Evolutionary conservation across 1,140 invertebrate species (phyloP).

Genomic region (Heterodera schachtii): DNA sequence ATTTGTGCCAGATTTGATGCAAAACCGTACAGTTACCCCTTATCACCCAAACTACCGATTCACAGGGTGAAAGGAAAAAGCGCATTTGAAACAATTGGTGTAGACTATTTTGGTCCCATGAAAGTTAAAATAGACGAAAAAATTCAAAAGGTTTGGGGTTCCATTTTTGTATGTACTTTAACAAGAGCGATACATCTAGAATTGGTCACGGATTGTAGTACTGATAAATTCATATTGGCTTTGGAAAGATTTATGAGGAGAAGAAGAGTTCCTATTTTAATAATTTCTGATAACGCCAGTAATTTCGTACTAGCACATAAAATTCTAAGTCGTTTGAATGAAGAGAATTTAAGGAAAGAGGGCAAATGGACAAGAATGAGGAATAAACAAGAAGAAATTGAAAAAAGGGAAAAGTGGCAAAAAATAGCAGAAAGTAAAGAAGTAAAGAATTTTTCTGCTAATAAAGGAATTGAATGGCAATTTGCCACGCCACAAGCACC

Average conservation of each 20-base stretch:
- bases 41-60: background rate
- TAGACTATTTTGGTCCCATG: conserved; percentile 15
- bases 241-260: conserved; percentile 11
- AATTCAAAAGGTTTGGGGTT: conserved; percentile 3
- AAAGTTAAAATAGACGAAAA: background rate
- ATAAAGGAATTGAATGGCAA: conserved; percentile 20
- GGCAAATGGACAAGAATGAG: too few species aligned
- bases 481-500: conserved; percentile 1
- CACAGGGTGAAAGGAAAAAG: background rate
- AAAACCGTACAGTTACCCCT: background rate
- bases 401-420: background rate
- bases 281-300: background rate
- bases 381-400: background rate
- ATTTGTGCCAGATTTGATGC: conserved; percentile 9
- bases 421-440: background rate
- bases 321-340: background rate
- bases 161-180: background rate
- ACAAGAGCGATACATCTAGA: conserved; percentile 2
- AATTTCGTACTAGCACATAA: conserved; percentile 10
- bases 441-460: background rate
- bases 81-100: conserved; percentile 1
- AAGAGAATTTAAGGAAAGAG: too few species aligned
- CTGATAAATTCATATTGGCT: conserved; percentile 1
- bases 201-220: background rate
- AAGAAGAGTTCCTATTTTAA: background rate